Percentiles rank a stretch among this genome's conserved stretches.
These are phyloP conservation scores for Spilogale gracilis DNA, from an alignment of 2,113 vertebrate genomes.

Conservation along the genomic window DNA sequence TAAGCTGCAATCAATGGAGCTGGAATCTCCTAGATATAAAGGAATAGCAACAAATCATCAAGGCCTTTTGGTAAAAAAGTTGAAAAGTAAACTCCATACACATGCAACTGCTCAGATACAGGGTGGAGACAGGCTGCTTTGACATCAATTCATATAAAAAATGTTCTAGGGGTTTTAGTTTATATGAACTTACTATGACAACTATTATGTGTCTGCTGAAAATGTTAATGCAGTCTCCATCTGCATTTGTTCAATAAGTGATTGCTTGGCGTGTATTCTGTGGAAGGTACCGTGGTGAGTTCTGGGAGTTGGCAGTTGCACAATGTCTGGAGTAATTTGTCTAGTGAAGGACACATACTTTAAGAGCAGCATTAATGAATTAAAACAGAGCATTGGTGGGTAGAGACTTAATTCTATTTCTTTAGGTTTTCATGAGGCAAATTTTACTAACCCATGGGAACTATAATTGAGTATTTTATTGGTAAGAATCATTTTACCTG, in stretches of 20 bases:
- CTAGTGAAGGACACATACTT: neutral
- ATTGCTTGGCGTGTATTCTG: neutral
- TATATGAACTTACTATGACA: slow-evolving; percentile 25
- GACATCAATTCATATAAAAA: slow-evolving; percentile 37
- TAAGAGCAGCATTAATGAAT: slow-evolving; percentile 4
- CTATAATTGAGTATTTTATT: slow-evolving; percentile 38
- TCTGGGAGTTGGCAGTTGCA: neutral
- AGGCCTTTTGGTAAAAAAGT: neutral
- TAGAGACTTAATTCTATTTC: neutral
- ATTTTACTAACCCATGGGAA: neutral
- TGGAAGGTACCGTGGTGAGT: neutral
- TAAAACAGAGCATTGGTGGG: neutral
- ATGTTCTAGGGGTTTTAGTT: slow-evolving; percentile 35
- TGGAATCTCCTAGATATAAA: neutral
- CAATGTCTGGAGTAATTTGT: neutral
- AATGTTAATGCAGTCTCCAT: neutral
- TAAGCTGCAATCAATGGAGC: neutral
- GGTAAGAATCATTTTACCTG: neutral
- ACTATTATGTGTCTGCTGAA: neutral
- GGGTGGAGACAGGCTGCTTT: neutral
- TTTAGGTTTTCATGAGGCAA: neutral
- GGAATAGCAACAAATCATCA: neutral
- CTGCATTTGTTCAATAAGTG: slow-evolving; percentile 12
- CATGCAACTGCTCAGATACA: neutral
- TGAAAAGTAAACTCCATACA: neutral